phyloP scores from a whole-genome alignment of 1,140 invertebrate species.

The Dermatophagoides farinae region DNA sequence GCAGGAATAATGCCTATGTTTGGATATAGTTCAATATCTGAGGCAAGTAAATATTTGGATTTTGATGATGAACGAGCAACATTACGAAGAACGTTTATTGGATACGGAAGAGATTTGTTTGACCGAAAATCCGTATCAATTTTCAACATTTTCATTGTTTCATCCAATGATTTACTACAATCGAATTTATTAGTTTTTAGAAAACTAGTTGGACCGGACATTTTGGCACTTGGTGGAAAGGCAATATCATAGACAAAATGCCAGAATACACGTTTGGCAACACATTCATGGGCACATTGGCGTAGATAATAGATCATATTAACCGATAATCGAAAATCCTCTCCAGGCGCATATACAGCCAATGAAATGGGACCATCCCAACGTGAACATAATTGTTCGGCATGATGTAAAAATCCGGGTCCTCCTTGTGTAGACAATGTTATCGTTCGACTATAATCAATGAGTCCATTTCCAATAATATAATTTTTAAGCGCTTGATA shows the following conservation, averaged over 20 bases:
- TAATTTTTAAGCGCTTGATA: constrained; percentile 80
- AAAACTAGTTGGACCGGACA: neutral
- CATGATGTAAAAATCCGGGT: constrained; percentile 68
- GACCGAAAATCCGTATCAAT: neutral
- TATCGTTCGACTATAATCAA: constrained; percentile 38
- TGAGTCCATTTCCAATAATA: constrained; percentile 30
- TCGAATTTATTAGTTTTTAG: neutral
- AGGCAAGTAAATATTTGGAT: constrained; percentile 22
- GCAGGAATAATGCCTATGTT: constrained; percentile 18
- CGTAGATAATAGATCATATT: constrained; percentile 39
- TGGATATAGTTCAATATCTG: constrained; percentile 24
- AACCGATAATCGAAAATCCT: constrained; percentile 39
- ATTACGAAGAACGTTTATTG: constrained; percentile 23
- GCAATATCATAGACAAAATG: constrained; percentile 20
- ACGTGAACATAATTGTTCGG: constrained; percentile 50
- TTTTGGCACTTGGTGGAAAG: constrained; percentile 1
- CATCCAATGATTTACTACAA: neutral
- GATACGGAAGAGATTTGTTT: constrained; percentile 21
- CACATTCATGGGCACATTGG: constrained; percentile 20
- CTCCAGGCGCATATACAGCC: constrained; percentile 50
- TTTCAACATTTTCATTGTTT: neutral
- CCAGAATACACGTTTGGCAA: constrained; percentile 18
- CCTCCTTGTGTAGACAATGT: constrained; percentile 72
- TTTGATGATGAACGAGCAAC: constrained; percentile 19
- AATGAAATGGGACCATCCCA: constrained; percentile 51